phyloP scores from a whole-genome alignment of 2,888 invertebrate species.

The Temnothorax rugatulus region DNA sequence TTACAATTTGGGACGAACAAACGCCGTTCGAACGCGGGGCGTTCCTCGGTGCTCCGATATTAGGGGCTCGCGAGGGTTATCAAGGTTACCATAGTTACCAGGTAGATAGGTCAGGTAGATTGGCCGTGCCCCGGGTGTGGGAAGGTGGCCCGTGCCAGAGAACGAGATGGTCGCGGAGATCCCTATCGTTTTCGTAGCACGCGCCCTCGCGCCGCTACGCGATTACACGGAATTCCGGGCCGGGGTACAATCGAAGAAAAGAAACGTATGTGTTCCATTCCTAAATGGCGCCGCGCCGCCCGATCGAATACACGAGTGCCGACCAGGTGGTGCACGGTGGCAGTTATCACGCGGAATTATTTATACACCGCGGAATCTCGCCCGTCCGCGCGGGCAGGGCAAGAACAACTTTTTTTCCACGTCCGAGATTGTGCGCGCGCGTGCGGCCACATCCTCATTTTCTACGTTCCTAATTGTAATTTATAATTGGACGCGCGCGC shows the following conservation, averaged over 20 bases:
- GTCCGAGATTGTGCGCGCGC: constrained; percentile 32
- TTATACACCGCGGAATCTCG: constrained; percentile 39
- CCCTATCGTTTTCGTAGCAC: constrained; percentile 75
- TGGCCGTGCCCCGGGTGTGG: constrained; percentile 60
- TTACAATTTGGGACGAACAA: constrained; percentile 15
- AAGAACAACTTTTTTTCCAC: constrained; percentile 38
- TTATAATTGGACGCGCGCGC: constrained; percentile 50
- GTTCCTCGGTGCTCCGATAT: constrained; percentile 41
- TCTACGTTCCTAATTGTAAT: constrained; percentile 55
- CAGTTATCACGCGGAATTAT: constrained; percentile 44
- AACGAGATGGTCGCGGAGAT: constrained; percentile 70
- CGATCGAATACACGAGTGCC: constrained; percentile 56
- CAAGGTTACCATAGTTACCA: constrained; percentile 70
- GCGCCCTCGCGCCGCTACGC: constrained; percentile 69
- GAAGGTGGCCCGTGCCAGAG: constrained; percentile 73
- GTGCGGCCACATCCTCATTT: constrained; percentile 47
- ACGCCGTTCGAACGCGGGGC: constrained; percentile 32
- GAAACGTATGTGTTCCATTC: constrained; percentile 62
- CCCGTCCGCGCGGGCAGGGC: not conserved
- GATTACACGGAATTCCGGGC: constrained; percentile 74
- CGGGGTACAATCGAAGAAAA: constrained; percentile 68
- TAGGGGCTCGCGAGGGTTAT: constrained; percentile 60
- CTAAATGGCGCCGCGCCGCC: constrained; percentile 56
- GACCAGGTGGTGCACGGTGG: constrained; percentile 54
- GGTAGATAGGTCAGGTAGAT: constrained; percentile 71